phyloP scores from a whole-genome alignment of 2,888 invertebrate genomes.

The Acrobasis consociella region DNA sequence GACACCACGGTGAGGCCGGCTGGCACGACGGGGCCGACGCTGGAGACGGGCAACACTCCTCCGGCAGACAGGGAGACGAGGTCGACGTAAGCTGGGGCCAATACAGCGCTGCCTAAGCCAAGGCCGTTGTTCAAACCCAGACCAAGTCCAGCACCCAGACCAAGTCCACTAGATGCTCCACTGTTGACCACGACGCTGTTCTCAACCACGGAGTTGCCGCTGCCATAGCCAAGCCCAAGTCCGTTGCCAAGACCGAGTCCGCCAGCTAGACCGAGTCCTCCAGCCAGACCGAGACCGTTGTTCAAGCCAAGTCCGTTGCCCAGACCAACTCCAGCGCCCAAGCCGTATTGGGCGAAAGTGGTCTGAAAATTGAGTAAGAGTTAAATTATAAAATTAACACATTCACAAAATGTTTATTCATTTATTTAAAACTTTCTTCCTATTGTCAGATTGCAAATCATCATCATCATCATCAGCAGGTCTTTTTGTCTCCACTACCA shows the following conservation, averaged over 20 bases:
- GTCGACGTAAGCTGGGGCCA: conserved; percentile 31
- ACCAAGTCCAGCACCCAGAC: conserved; percentile 15
- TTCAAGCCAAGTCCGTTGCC: not conserved
- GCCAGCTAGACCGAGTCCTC: too few species aligned
- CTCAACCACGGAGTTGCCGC: conserved; percentile 1
- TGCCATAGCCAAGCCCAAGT: not conserved
- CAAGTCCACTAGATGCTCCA: not conserved
- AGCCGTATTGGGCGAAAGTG: conserved; percentile 33
- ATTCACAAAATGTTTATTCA: too few species aligned
- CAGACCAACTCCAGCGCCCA: not conserved
- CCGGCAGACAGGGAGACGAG: conserved; percentile 46
- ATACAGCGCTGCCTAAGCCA: conserved; percentile 16
- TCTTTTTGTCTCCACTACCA: too few species aligned
- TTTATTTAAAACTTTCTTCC: too few species aligned
- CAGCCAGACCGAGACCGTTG: not conserved
- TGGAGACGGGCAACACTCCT: conserved; percentile 48
- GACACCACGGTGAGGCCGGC: conserved; percentile 50
- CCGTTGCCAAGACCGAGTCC: not conserved
- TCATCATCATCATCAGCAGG: too few species aligned
- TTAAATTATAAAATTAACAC: too few species aligned
- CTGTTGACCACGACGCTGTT: conserved; percentile 17
- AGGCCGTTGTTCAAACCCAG: conserved; percentile 4
- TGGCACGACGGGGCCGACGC: conserved; percentile 48
- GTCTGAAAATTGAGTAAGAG: conserved; percentile 27
- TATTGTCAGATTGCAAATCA: too few species aligned